Base-by-base conservation (phyloP, 92 coral and sea anemone genomes). In the Umimayanthus chanpuru region DNA sequence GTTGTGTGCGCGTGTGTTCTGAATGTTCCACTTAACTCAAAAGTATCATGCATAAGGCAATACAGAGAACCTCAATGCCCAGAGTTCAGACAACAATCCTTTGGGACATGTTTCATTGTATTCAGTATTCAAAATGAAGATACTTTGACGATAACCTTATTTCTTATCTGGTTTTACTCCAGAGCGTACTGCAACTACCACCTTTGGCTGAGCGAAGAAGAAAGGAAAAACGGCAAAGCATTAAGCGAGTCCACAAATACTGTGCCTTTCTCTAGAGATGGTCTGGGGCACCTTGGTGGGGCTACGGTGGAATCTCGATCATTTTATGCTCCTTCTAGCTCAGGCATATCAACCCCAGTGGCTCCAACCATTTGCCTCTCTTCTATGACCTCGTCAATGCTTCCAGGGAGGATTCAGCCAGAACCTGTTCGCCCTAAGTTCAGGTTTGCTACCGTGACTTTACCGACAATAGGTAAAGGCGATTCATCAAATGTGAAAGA, bases 371-470 rank as follows among this genome's bases (percentile, higher is more conserved):
- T 81, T 65, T 81, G 74, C 40, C 75, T 64, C 18, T 64, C 85
- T 38, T 64, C 85, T 14, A 65, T 38, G 40, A 65, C 85, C 12
- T 32, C 85, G 4, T 41, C 85, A 30, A 15, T 65, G 20, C 28
- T 36, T n/a, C 53, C 85, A 2, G 73, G 56, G 50, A 39, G 29
- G 32, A 3, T 58, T 21, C 79, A 75, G 26, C 53, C 50, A 39
- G 79, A 75, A 20, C 14, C 50, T 39, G 49, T 64, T 23, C 85
- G 56, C 21, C 85, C 74, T 4, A 81, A 39, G 2, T 81, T 81
- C 23, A 39, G 85, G 85, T 81, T 81, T 61, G 74, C 85, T 65
- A 81, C 85, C 16, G 36, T 40, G 47, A 40, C 64, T 41, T 81
- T 81, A 64, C 41, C 75, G n/a, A 12, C 85, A 14, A 20, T 53